phyloP scores from a whole-genome alignment of 1,140 invertebrate species.

The Druon quercuslanigerum region DNA sequence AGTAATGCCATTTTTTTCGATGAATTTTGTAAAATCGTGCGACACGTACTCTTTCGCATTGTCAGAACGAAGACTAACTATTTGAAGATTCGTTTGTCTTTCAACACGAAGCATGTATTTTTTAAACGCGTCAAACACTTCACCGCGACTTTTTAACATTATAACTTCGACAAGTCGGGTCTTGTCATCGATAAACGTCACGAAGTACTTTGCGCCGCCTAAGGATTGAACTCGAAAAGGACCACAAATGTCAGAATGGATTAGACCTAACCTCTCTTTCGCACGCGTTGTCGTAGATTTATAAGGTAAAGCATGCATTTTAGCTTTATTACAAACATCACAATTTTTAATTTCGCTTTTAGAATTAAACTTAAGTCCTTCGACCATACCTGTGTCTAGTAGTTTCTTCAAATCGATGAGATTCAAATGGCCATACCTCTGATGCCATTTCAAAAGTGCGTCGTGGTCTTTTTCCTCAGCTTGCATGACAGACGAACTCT shows the following conservation, averaged over 20 bases:
- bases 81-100: conserved; percentile 35
- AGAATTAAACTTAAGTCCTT: background rate
- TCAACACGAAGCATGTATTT: conserved; percentile 60
- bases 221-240: conserved; percentile 54
- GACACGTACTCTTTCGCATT: conserved; percentile 43
- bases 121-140: conserved; percentile 55
- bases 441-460: conserved; percentile 31
- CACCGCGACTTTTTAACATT: conserved; percentile 48
- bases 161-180: conserved; percentile 27
- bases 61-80: conserved; percentile 46
- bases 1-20: conserved; percentile 33
- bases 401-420: conserved; percentile 33
- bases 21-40: conserved; percentile 26
- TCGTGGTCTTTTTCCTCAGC: background rate
- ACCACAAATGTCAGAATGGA: conserved; percentile 52
- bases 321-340: conserved; percentile 36
- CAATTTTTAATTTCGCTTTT: conserved; percentile 16
- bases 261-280: conserved; percentile 31
- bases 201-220: conserved; percentile 47
- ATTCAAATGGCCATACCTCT: conserved; percentile 35
- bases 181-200: conserved; percentile 49
- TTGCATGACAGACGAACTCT: background rate
- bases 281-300: conserved; percentile 31
- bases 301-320: conserved; percentile 36
- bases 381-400: conserved; percentile 22